Base-by-base conservation (phyloP, 2,888 invertebrate genomes). In the Polydrusus cervinus region DNA sequence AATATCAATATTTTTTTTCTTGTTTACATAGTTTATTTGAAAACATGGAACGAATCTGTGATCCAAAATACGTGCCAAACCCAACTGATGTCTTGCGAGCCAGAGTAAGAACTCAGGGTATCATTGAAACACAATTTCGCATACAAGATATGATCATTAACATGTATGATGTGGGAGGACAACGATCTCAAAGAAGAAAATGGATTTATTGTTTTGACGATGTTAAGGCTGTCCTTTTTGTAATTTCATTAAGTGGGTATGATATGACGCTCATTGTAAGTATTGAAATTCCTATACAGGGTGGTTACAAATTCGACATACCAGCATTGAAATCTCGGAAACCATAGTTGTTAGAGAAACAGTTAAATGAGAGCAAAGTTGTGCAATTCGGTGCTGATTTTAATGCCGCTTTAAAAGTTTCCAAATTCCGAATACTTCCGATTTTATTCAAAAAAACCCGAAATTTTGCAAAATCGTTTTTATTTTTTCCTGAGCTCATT, bases 201-300 rank as follows among this genome's bases (percentile, higher is more conserved):
- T 92, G 92, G 92, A 92, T 92, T 80, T 91, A 91, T 82, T 92
- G 91, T 84, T 92, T 92, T 84, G 91, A 92, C 83, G 91, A 92
- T 84, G 91, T 92, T 1, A 87, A 89, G 80, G 91, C 91, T 16
- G 89, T 92, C 1, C 83, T 92, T 53, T 92, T 91, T 86, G 92
- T 92, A 16, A 90, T 91, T 14, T 91, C 92, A 0, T 85, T 92
- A 9, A 92, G 92, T 84, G 91, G 91, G 53, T 92, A 92, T 81
- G 92, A 92, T 82, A 92, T 92, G 91, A 91, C 91, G 5, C 84
- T 92, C 53, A 86, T 89, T 80, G 89, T 89, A 83, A 84, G 85
- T 80, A 9, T n/a, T 43, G 43, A 34, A 9, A 34, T 25, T 25
- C 5, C 25, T 5, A 25, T 25, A 3, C 5, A 25, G 25, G 1